These are phyloP conservation scores for Festucalex cinctus DNA, from an alignment of 2,113 vertebrate genomes.

Conservation along the genomic window DNA sequence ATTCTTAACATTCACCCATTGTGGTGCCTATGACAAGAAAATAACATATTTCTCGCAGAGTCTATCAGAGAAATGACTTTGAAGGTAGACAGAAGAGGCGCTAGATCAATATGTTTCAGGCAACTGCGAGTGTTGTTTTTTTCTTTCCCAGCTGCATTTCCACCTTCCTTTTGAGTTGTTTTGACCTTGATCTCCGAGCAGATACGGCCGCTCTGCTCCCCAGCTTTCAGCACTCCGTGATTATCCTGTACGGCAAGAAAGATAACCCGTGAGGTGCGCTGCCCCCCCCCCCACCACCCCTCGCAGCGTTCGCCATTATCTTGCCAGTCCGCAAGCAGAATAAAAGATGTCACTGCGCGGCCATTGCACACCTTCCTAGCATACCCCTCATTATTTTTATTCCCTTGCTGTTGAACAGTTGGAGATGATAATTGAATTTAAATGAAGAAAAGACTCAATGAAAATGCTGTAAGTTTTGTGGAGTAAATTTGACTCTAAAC, in stretches of 20 bases:
- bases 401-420: constrained; percentile 61
- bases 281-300: constrained; percentile 9
- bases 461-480: constrained; percentile 30
- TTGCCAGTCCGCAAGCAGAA: constrained; percentile 67
- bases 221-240: constrained; percentile 60
- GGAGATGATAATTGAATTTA: constrained; percentile 63
- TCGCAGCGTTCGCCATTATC: constrained; percentile 60
- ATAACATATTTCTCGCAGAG: constrained; percentile 68
- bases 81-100: constrained; percentile 54
- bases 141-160: constrained; percentile 61
- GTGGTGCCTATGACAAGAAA: constrained; percentile 68
- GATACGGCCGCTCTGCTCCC: constrained; percentile 60
- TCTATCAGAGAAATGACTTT: constrained; percentile 67
- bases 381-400: constrained; percentile 65
- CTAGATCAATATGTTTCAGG: constrained; percentile 71
- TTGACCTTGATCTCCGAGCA: constrained; percentile 73
- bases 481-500: no score
- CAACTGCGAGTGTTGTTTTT: constrained; percentile 64
- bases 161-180: constrained; percentile 71
- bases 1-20: constrained; percentile 67
- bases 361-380: constrained; percentile 53
- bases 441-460: constrained; percentile 62
- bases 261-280: constrained; percentile 65
- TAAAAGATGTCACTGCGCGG: constrained; percentile 65
- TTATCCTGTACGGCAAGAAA: constrained; percentile 71